These are phyloP conservation scores for Rhinogobius similis DNA, from an alignment of 2,113 vertebrate genomes.

Conservation along the genomic window DNA sequence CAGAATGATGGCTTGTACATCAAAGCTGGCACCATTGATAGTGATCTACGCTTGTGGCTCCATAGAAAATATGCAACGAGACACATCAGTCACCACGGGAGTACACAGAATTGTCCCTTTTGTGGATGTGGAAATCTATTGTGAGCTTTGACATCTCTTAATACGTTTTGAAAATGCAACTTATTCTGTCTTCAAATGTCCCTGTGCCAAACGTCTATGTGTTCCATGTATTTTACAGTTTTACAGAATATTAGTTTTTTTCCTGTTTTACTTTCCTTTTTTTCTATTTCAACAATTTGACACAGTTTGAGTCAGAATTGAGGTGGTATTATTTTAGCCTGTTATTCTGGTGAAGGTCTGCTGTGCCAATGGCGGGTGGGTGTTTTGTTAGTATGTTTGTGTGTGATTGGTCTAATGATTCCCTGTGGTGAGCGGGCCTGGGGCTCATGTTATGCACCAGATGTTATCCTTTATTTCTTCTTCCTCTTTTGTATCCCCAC, in stretches of 20 bases:
- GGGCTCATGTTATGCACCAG: slow-evolving; percentile 57
- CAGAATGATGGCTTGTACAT: slow-evolving; percentile 49
- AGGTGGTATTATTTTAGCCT: too few species aligned
- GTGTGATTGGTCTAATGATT: slow-evolving; percentile 41
- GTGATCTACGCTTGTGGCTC: slow-evolving; percentile 56
- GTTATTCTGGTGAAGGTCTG: too few species aligned
- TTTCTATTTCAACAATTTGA: too few species aligned
- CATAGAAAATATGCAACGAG: slow-evolving; percentile 40
- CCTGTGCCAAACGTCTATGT: too few species aligned
- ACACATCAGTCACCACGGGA: slow-evolving; percentile 47
- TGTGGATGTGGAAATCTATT: slow-evolving; percentile 10
- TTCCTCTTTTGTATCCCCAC: slow-evolving; percentile 35
- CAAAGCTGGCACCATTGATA: slow-evolving; percentile 63
- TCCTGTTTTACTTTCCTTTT: too few species aligned
- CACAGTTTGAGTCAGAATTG: too few species aligned
- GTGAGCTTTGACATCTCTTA: slow-evolving; percentile 4
- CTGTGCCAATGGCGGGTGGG: too few species aligned
- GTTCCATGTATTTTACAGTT: too few species aligned
- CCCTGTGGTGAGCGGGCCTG: slow-evolving; percentile 39
- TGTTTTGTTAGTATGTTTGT: neutral
- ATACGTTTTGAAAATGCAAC: too few species aligned
- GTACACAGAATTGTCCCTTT: slow-evolving; percentile 23
- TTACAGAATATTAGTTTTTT: too few species aligned
- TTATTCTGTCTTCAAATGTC: too few species aligned
- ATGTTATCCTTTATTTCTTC: slow-evolving; percentile 47